These are phyloP conservation scores for Pardalotus punctatus DNA, from an alignment of 2,113 vertebrate genomes.

Conservation along the genomic window DNA sequence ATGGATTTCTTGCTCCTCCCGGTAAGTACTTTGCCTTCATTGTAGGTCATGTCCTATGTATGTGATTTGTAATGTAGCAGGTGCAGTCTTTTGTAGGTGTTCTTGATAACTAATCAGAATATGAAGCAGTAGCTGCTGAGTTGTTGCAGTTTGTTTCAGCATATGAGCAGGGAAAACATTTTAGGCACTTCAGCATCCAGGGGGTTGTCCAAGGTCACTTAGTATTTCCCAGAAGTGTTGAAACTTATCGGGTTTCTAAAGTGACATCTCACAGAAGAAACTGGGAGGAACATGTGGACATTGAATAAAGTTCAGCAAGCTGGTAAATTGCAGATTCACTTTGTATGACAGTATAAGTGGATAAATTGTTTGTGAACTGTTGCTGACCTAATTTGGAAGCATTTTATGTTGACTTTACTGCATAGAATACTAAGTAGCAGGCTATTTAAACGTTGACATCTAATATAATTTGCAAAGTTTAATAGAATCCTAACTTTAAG, in stretches of 20 bases:
- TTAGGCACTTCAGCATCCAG: neutral
- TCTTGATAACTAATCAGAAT: neutral
- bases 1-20: conserved; percentile 73
- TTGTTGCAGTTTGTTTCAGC: neutral
- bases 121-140: neutral
- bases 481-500: neutral
- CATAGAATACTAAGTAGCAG: neutral
- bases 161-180: neutral
- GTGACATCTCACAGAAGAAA: neutral
- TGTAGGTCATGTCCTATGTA: neutral
- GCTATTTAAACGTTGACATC: neutral
- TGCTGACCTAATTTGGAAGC: neutral
- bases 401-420: neutral
- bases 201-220: neutral
- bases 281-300: neutral
- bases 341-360: neutral
- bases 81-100: neutral
- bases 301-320: neutral
- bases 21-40: conserved; percentile 36
- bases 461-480: neutral
- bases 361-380: neutral
- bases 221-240: neutral
- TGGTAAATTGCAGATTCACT: neutral
- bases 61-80: neutral
- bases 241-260: neutral